Evolutionary conservation across 2,797 vertebrate species (phyloP), one percentile per base, ranked within the genome.

Genomic region (Gymnoscopelus braueri): DNA sequence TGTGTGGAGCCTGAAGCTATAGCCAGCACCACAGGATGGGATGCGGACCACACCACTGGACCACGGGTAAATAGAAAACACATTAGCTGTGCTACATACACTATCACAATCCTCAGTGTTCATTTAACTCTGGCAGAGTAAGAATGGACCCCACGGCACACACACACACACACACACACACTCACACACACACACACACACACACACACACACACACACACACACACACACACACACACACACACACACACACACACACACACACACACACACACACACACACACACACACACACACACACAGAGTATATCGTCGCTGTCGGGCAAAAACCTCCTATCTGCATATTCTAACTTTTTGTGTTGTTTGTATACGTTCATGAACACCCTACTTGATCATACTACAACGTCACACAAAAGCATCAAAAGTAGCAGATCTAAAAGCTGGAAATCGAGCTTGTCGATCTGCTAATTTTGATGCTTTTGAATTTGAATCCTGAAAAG

Each of bases 21-120:
- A 73, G 72, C 78, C 84, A 86, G 78, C 63, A 75, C 78, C 82
- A 84, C 84, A 84, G 77, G 77, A 89, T 69, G 71, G 72, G 82
- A 84, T 74, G 67, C 56, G 69, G 75, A 84, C 71, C 60, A 49
- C 48, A 68, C 71, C 44, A 52, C 78, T 83, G 61, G 83, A 79
- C 85, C 83, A 82, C 78, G 76, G 69, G 53, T 73, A 85, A 83
- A 82, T 69, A 71, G 65, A 83, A 84, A 80, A 75, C 68, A 68
- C 51, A 61, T 70, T 65, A 51, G 39, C 50, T 51, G 50, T 4
- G 29, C 50, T 51, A 15, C 13, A 51, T 12, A 44, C 39, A 44
- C 39, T 44, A 7, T 44, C 39, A 44, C 39, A 44, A 44, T 44
- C 39, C 39, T 44, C 8, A 44, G 39, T 44, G 39, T 10, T 9